Evolutionary conservation across 2,888 invertebrate species (phyloP).

Genomic region (Drosophila neonasuta): DNA sequence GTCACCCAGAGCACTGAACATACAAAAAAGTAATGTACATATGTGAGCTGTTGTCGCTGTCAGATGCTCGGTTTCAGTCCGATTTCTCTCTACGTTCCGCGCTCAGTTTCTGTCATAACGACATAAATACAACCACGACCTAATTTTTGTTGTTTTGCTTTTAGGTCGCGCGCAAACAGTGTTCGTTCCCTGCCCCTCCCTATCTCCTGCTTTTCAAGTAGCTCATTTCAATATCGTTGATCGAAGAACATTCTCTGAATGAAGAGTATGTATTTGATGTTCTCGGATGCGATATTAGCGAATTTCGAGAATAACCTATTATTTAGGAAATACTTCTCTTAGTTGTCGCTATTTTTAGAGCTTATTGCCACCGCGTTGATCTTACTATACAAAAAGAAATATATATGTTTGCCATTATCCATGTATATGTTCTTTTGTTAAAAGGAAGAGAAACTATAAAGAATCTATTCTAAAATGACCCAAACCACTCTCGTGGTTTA

Average conservation of each 20-base stretch:
- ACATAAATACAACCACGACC: slow-evolving; percentile 68
- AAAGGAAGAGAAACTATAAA: too few species aligned
- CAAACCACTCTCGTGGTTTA: too few species aligned
- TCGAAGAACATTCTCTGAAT: background rate
- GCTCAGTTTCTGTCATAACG: slow-evolving; percentile 22
- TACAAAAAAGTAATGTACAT: slow-evolving; percentile 34
- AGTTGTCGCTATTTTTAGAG: too few species aligned
- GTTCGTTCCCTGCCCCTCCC: background rate
- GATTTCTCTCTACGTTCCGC: slow-evolving; percentile 2
- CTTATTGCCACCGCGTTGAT: too few species aligned
- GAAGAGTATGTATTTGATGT: background rate
- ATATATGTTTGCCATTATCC: too few species aligned
- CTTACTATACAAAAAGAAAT: too few species aligned
- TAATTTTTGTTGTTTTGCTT: slow-evolving; percentile 61
- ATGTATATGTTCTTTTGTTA: too few species aligned
- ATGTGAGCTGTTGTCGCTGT: slow-evolving; percentile 13
- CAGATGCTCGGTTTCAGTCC: slow-evolving; percentile 31
- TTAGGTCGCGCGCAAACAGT: slow-evolving; percentile 68
- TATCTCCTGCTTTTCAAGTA: background rate
- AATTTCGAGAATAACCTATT: too few species aligned
- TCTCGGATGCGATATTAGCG: too few species aligned
- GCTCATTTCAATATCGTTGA: background rate
- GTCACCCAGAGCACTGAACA: background rate
- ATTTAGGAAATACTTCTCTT: too few species aligned
- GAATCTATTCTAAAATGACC: too few species aligned